Conservation (phyloP, 2,888 invertebrate genomes). For the Glaucopsyche alexis region DNA sequence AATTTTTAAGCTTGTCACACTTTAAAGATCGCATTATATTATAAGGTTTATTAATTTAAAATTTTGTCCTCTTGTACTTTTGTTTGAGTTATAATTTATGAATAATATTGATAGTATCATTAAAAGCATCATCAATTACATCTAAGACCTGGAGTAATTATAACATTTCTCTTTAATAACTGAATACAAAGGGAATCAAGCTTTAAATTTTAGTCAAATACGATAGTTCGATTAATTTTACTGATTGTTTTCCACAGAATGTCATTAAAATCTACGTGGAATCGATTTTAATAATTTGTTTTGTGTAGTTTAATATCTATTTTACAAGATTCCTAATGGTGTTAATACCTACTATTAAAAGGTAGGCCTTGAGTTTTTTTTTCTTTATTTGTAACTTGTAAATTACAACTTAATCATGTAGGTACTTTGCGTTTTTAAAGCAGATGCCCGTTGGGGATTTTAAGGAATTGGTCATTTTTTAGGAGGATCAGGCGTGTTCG, state of each 20-base stretch:
- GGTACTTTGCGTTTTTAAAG: no score
- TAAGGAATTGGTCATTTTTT: no score
- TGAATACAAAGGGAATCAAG: neutral
- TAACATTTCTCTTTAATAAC: neutral
- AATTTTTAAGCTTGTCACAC: no score
- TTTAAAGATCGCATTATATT: no score
- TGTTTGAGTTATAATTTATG: neutral
- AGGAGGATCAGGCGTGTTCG: neutral
- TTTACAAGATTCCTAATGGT: no score
- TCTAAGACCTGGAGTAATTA: neutral
- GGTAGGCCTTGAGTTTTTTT: no score
- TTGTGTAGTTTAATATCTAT: neutral
- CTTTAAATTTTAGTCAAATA: conserved; percentile 9
- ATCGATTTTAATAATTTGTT: neutral
- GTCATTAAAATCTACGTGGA: neutral
- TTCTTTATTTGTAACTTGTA: no score
- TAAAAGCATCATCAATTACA: neutral
- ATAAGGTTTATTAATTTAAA: neutral
- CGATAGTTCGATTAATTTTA: neutral
- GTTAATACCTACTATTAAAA: no score
- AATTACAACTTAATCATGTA: no score
- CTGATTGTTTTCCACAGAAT: conserved; percentile 19
- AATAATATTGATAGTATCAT: neutral
- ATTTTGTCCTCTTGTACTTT: neutral
- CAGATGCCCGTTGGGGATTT: neutral